phyloP scores from a whole-genome alignment of 2,797 vertebrate species.

The Hapalemur alaotrensis region DNA sequence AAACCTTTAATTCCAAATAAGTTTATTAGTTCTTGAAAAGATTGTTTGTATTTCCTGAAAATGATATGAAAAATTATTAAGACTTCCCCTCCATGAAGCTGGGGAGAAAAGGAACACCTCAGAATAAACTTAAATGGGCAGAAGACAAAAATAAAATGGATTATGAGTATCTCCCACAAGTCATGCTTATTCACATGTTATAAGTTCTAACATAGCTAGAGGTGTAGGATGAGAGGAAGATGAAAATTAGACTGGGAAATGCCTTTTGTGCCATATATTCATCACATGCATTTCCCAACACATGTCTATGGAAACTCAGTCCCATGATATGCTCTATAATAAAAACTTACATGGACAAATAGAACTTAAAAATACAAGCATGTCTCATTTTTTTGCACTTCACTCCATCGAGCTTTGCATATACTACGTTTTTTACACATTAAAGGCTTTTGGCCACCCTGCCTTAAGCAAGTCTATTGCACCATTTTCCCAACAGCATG shows the following conservation, averaged over 20 bases:
- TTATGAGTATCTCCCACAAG: not conserved
- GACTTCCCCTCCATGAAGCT: not conserved
- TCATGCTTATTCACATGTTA: not conserved
- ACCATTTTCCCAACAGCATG: not conserved
- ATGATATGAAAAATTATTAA: not conserved
- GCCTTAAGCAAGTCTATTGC: not conserved
- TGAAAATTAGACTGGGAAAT: not conserved
- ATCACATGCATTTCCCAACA: not conserved
- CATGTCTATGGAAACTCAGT: not conserved
- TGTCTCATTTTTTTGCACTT: not conserved
- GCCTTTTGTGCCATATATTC: not conserved
- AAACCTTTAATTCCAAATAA: not conserved
- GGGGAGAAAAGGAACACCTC: not conserved
- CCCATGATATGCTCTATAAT: not conserved
- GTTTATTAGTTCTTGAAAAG: not conserved
- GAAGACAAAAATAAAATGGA: constrained; percentile 16
- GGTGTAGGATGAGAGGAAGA: not conserved
- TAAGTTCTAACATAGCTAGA: not conserved
- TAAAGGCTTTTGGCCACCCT: not conserved
- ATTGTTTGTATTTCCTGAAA: not conserved
- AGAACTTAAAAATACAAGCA: not conserved
- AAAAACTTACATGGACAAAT: not conserved
- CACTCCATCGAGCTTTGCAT: not conserved
- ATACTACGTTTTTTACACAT: not conserved
- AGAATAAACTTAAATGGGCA: not conserved